These are phyloP conservation scores for Melitaea cinxia DNA, from an alignment of 1,140 invertebrate genomes.

Conservation along the genomic window DNA sequence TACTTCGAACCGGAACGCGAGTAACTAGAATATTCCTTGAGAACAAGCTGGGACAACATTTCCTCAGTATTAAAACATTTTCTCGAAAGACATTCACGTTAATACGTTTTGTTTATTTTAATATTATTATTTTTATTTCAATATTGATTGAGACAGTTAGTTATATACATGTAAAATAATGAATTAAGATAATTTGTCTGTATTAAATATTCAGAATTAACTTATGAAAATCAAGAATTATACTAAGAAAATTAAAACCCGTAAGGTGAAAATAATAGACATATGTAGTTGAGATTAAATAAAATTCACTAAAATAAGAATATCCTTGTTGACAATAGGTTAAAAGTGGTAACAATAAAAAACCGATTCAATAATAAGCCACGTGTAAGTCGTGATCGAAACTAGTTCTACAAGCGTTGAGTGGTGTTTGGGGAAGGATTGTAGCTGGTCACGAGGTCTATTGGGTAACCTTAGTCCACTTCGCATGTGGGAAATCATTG, in stretches of 20 bases:
- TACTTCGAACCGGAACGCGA: background rate
- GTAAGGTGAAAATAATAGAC: no score
- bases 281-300: no score
- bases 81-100: background rate
- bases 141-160: no score
- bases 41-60: background rate
- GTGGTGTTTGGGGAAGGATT: conserved; percentile 25
- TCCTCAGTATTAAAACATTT: background rate
- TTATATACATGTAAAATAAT: no score
- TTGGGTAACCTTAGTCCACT: conserved; percentile 37
- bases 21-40: conserved; percentile 2
- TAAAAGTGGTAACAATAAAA: background rate
- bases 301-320: background rate
- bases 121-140: background rate
- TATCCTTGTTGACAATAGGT: background rate
- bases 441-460: conserved; percentile 21
- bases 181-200: no score
- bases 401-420: conserved; percentile 10
- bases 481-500: conserved; percentile 36
- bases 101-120: background rate
- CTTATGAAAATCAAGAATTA: no score
- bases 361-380: background rate
- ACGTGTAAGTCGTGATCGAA: conserved; percentile 14
- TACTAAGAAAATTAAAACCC: no score
- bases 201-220: no score